Evolutionary conservation across 2,888 invertebrate genomes (phyloP), one percentile per base, ranked within the genome.

Genomic region (Harpalus rubripes): DNA sequence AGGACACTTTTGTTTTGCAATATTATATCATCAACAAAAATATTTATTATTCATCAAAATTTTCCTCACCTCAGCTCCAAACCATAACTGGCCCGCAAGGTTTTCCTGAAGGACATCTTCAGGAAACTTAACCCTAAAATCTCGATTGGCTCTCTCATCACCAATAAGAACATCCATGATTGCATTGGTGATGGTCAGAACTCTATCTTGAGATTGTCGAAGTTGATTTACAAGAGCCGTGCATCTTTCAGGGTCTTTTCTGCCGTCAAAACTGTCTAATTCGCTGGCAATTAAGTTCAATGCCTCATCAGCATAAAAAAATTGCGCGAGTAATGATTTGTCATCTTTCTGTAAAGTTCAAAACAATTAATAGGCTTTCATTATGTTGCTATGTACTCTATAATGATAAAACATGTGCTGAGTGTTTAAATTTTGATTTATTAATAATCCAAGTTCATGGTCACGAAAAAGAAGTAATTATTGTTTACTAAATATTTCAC

Each of bases 81-180:
- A 99, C 99, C 99, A 99, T 65, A 99, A 93, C 92, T 99, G 99
- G 0, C 99, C 99, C 58, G 99, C 98, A 86, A 99, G 93, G 92
- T 98, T 99, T 91, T 99, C 99, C 91, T 99, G 99, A 87, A 99
- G 94, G 10, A 99, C 98, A 91, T 99, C 99, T 90, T 99, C 99
- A 0, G 99, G 99, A 90, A 99, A 99, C 92, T 99, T 99, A 85
- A 98, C 98, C 74, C 99, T 94, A 92, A 99, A 99, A 88, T 99
- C 98, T 65, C 99, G 93, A 87, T 96, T 96, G 84, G 98, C 98
- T 83, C 98, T 93, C 90, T 97, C 96, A 86, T 96, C 95, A 0
- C 95, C 94, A 85, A 98, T 95, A 81, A 98, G 93, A 88, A 98
- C 97, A 90, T 98, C 98, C 98, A 98, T 98, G 88, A 98, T 98